Evolutionary conservation across 37 sponge, comb jelly and placozoan genomes (phyloP).

Genomic region (Aplysina aerophoba): DNA sequence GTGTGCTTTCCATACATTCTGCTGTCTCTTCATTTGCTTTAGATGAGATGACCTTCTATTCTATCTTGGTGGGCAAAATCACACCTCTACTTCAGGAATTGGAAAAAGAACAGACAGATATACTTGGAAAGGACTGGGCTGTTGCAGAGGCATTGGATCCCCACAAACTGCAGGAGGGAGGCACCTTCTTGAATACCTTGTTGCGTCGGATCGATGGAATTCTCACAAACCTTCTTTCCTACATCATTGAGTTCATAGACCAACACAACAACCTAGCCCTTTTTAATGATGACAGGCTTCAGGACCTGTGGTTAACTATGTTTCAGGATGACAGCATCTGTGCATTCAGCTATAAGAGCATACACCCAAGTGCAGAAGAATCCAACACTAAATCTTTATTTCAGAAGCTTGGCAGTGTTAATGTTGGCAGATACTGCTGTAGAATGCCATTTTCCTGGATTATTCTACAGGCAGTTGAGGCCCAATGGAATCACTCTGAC

Average conservation of each 20-base stretch:
- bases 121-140: slow-evolving; percentile 44
- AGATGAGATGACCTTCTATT: slow-evolving; percentile 33
- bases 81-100: slow-evolving; percentile 37
- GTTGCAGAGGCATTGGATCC: slow-evolving; percentile 59
- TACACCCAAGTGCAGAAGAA: not conserved
- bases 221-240: slow-evolving; percentile 61
- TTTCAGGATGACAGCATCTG: slow-evolving; percentile 35
- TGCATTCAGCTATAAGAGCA: slow-evolving; percentile 33
- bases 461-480: slow-evolving; percentile 64
- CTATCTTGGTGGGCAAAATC: slow-evolving; percentile 46
- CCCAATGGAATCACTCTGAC: slow-evolving; percentile 19
- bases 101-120: slow-evolving; percentile 25
- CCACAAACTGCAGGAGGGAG: slow-evolving; percentile 60
- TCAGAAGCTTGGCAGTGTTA: slow-evolving; percentile 7
- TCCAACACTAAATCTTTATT: not conserved
- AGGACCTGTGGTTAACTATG: slow-evolving; percentile 59
- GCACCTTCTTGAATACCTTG: slow-evolving; percentile 64
- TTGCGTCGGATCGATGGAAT: slow-evolving; percentile 60
- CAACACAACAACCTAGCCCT: slow-evolving; percentile 64
- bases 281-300: not conserved
- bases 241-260: slow-evolving; percentile 69
- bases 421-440: slow-evolving; percentile 47
- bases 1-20: not conserved
- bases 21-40: not conserved
- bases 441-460: slow-evolving; percentile 90